Base-by-base conservation (phyloP, 2,113 vertebrate species). In the Acanthisitta chloris region DNA sequence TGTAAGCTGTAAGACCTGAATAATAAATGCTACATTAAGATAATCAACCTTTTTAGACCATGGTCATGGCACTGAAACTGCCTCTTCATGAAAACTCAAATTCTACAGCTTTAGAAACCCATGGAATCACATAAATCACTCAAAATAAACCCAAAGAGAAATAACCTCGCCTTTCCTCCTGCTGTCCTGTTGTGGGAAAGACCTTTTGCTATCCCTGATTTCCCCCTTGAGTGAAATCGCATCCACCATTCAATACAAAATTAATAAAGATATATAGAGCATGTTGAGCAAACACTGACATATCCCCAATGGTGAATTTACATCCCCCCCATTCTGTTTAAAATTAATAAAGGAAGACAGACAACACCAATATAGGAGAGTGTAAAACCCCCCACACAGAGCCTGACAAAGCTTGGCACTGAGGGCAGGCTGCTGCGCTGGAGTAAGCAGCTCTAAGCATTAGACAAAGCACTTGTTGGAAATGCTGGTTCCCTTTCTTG, bases 201-300 rank as follows among this genome's bases (percentile, higher is more conserved):
- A 57, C 81, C 88, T 97, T 94, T 88, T 7, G 10, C 79, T 90
- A 20, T 76, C 62, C 51, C n/a, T 17, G 20, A 71, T 94, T 90
- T 85, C 64, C 49, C 85, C 40, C 29, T 0, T 25, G 92, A 77
- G 74, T 86, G 90, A 88, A 94, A 95, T 77, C 62, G 5, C 85
- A 95, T 94, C 58, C 82, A 57, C 74, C 49, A 93, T 73, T 76
- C 92, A 90, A 94, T 95, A 88, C 86, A 94, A 95, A 96, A 96
- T 95, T 97, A 95, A 96, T 96, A 94, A 95, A 95, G 82, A 86
- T 92, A 88, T 90, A 90, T 45, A 86, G 67, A 94, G 82, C 92
- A 90, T 81, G 86, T 94, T 95, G 86, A 92, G 76, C 83, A 96
- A 97, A 94, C 82, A 93, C 72, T 66, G 96, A 92, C 80, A 51